A percentile compares a stretch with the other conserved stretches of the same genome.
These are phyloP conservation scores for Pissodes strobi DNA, from an alignment of 1,140 invertebrate genomes.

Conservation along the genomic window DNA sequence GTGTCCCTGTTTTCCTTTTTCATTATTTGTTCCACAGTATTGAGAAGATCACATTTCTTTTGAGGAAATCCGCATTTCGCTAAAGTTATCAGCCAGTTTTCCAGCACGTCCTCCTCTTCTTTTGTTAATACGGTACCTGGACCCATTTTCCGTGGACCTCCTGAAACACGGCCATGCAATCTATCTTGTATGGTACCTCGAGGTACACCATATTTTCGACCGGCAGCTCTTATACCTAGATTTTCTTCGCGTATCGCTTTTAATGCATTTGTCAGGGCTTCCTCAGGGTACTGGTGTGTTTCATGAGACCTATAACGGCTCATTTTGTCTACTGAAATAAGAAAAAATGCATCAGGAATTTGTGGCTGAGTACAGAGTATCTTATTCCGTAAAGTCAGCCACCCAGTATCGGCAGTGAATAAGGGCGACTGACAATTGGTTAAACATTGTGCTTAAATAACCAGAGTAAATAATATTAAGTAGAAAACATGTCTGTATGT, in stretches of 20 bases:
- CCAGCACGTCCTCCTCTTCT: constrained; percentile 31
- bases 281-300: constrained; percentile 17
- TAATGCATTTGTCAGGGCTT: constrained; percentile 16
- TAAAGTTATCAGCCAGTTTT: constrained; percentile 26
- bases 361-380: too few species aligned
- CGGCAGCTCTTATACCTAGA: constrained; percentile 22
- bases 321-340: too few species aligned
- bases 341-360: too few species aligned
- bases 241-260: constrained; percentile 15
- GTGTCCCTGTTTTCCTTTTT: constrained; percentile 13
- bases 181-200: constrained; percentile 36
- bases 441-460: too few species aligned
- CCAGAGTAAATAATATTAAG: too few species aligned
- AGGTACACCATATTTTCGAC: constrained; percentile 29
- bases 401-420: too few species aligned
- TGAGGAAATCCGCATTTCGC: constrained; percentile 39
- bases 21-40: constrained; percentile 24
- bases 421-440: too few species aligned
- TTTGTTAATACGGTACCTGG: constrained; percentile 27
- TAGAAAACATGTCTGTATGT: too few species aligned
- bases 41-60: constrained; percentile 33
- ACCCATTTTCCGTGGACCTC: constrained; percentile 29
- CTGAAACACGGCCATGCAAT: constrained; percentile 30
- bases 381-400: too few species aligned
- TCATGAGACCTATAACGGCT: constrained; percentile 10